Evolutionary conservation across 2,888 invertebrate genomes (phyloP), one percentile per base, ranked within the genome.

Genomic region (Meteorus cinctellus): DNA sequence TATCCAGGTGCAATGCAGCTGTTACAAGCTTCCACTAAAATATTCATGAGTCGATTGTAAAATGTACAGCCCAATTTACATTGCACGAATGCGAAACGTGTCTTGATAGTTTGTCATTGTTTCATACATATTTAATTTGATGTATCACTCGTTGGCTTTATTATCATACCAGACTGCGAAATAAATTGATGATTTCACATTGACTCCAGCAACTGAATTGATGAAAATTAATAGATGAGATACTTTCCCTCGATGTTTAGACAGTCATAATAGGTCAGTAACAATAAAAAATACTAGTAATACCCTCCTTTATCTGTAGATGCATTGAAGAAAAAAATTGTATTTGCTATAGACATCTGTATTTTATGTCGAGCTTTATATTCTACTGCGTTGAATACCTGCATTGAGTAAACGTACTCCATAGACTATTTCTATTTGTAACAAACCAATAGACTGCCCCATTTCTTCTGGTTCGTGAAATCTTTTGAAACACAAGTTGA

Each of bases 21-120:
- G 71, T 71, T 48, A 72, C 72, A 63, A 62, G 29, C 48, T 41
- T 31, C 29, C 66, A 34, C 63, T 83, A 76, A 82, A 81, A 83
- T 83, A 84, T 84, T 84, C 82, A 84, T 81, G 81, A 72, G 78
- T 66, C 77, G 78, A 83, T 84, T 81, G 81, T 84, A 80, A 83
- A 84, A 84, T 77, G 82, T 83, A 80, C 81, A 82, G 80, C 79
- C 76, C 82, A 84, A 84, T 84, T 80, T 84, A 72, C 74, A 41
- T 41, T 12, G 41, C 41, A 76, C 74, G 74, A 75, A 78, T 59
- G 36, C 77, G 75, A 78, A 69, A 78, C 51, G 77, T 70, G 75
- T 80, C 79, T 79, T 63, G 55, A 16, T 27, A 34, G 51, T 70
- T 59, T 60, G 41, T 41, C 27, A 48, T 27, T 41, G 41, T 60